Conservation (phyloP, 2,797 vertebrate genomes). For the Euthynnus affinis region DNA sequence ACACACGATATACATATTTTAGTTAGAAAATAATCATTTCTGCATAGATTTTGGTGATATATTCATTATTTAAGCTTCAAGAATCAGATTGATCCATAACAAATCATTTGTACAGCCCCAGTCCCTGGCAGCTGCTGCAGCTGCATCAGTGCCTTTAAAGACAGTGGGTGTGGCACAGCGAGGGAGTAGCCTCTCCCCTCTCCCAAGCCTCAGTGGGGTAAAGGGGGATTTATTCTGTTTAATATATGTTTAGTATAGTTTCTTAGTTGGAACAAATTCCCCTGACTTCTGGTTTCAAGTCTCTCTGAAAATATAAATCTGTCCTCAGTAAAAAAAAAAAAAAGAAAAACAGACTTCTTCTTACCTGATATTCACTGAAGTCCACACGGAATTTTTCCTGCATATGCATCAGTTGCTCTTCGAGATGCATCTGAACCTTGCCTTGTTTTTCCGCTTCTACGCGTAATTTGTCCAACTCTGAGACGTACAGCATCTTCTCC, state of each 20-base stretch:
- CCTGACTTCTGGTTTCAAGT: background rate
- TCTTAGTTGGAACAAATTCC: background rate
- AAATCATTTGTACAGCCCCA: slow-evolving; percentile 7
- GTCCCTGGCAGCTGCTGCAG: slow-evolving; percentile 42
- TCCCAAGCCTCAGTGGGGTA: background rate
- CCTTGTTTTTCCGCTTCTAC: slow-evolving; percentile 85
- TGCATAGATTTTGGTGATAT: background rate
- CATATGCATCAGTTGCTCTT: slow-evolving; percentile 87
- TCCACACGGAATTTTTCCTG: slow-evolving; percentile 86
- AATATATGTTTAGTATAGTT: background rate
- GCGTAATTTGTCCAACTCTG: slow-evolving; percentile 86
- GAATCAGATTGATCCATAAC: background rate
- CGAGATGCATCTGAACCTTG: slow-evolving; percentile 86
- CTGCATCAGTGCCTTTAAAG: slow-evolving; percentile 45
- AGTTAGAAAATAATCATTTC: background rate
- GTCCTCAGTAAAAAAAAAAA: background rate
- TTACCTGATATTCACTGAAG: slow-evolving; percentile 89
- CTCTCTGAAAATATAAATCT: background rate
- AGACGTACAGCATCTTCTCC: slow-evolving; percentile 86
- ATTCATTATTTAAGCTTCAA: background rate
- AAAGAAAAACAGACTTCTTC: background rate
- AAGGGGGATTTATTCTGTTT: background rate
- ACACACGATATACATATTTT: background rate
- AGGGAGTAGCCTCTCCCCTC: slow-evolving; percentile 39
- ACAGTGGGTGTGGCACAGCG: slow-evolving; percentile 77